These are phyloP conservation scores for Drosophila barbarae DNA, from an alignment of 2,888 invertebrate species.

Conservation along the genomic window DNA sequence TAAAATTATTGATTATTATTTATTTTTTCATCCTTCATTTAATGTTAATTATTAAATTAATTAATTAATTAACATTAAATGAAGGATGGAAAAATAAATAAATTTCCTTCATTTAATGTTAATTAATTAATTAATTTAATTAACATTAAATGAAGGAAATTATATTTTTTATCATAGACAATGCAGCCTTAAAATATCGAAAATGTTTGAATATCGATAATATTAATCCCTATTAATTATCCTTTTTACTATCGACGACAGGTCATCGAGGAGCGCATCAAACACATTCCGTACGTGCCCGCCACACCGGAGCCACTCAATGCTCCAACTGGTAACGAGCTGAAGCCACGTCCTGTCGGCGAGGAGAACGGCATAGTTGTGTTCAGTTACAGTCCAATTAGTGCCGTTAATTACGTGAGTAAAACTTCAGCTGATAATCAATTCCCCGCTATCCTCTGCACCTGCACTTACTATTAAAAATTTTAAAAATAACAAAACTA, in stretches of 20 bases:
- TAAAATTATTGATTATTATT: too few species aligned
- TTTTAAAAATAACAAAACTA: background rate
- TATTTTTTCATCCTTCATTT: too few species aligned
- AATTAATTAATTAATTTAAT: too few species aligned
- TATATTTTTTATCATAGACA: too few species aligned
- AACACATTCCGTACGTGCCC: conserved; percentile 87
- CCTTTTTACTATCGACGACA: conserved; percentile 70
- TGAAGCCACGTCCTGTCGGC: conserved; percentile 90
- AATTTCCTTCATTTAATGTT: too few species aligned
- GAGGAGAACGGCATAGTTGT: conserved; percentile 91
- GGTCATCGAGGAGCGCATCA: conserved; percentile 90
- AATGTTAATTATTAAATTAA: too few species aligned
- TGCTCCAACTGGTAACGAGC: conserved; percentile 87
- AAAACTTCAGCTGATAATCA: conserved; percentile 10
- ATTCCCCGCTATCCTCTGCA: background rate
- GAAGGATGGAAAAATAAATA: too few species aligned
- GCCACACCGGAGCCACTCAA: conserved; percentile 90
- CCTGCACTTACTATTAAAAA: conserved; percentile 11
- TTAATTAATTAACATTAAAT: too few species aligned
- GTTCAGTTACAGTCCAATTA: conserved; percentile 91
- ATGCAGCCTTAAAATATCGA: background rate
- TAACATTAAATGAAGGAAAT: too few species aligned
- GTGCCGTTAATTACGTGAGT: conserved; percentile 93
- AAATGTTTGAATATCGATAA: too few species aligned
- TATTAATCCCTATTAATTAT: background rate